Conservation (phyloP, 1,140 invertebrate genomes). For the Yoshiicerus persimilis region DNA sequence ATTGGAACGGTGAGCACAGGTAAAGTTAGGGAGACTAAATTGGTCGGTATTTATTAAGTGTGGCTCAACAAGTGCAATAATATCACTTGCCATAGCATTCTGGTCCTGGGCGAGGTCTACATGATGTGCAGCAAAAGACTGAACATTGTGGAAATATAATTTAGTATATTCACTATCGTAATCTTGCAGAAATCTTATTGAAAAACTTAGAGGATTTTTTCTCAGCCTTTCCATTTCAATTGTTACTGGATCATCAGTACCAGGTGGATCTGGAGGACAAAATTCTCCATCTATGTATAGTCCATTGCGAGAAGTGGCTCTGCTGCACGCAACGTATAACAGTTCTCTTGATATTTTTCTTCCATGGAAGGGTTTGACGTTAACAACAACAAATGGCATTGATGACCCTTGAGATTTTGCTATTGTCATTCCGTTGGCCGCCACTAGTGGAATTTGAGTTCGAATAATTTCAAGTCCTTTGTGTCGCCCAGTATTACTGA, state of each 20-base stretch:
- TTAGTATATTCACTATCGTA: neutral
- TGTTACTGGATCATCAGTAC: neutral
- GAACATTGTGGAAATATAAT: slow-evolving; percentile 33
- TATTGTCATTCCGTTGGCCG: neutral
- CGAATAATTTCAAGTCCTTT: neutral
- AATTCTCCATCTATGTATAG: slow-evolving; percentile 32
- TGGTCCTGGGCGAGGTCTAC: too few species aligned
- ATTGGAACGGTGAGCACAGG: too few species aligned
- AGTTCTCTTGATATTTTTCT: neutral
- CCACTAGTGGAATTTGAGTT: neutral
- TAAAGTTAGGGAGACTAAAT: too few species aligned
- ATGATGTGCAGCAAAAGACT: too few species aligned
- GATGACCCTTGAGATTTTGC: neutral
- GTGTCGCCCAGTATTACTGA: neutral
- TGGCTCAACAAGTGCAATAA: too few species aligned
- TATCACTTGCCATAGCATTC: too few species aligned
- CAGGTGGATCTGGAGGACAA: neutral
- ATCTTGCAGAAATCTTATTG: neutral
- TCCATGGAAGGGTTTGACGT: neutral
- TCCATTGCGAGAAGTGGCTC: slow-evolving; percentile 7
- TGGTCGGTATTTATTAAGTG: too few species aligned
- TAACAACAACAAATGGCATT: neutral
- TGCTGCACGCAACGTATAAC: slow-evolving; percentile 26
- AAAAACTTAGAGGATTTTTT: neutral
- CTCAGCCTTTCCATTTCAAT: neutral